A percentile compares a stretch with the other conserved stretches of the same genome.
Evolutionary conservation across 2,888 invertebrate species (phyloP).

Genomic region (Cephonodes hylas): DNA sequence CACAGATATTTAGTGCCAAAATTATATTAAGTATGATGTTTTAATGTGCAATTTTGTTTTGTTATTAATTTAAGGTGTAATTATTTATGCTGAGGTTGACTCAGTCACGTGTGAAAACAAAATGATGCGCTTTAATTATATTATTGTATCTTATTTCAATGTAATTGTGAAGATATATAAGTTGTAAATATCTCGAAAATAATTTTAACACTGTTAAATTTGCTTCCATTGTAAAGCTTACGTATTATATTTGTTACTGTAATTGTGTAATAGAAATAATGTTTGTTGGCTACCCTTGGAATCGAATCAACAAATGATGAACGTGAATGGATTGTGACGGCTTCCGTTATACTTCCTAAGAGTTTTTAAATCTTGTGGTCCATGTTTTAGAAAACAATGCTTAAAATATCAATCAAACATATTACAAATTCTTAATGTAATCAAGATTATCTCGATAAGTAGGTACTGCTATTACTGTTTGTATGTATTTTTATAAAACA

Average conservation of each 20-base stretch:
- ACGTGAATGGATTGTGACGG: not conserved
- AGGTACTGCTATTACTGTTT: slow-evolving; percentile 63
- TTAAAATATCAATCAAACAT: slow-evolving; percentile 78
- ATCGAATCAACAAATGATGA: slow-evolving; percentile 23
- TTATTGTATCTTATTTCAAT: slow-evolving; percentile 59
- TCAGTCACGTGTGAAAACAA: slow-evolving; percentile 70
- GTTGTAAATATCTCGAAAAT: slow-evolving; percentile 73
- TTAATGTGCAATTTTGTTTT: slow-evolving; percentile 79
- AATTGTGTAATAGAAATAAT: slow-evolving; percentile 53
- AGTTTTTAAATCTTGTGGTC: slow-evolving; percentile 57
- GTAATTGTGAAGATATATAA: slow-evolving; percentile 52
- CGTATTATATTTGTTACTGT: slow-evolving; percentile 64
- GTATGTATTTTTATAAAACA: slow-evolving; percentile 80
- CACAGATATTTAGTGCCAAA: slow-evolving; percentile 85
- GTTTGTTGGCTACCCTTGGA: slow-evolving; percentile 44
- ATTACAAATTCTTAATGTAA: slow-evolving; percentile 66
- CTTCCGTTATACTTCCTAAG: slow-evolving; percentile 26
- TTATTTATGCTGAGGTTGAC: slow-evolving; percentile 67
- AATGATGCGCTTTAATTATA: slow-evolving; percentile 77
- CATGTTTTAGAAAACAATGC: slow-evolving; percentile 58
- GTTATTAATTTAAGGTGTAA: slow-evolving; percentile 72
- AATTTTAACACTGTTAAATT: slow-evolving; percentile 72
- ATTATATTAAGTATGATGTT: slow-evolving; percentile 78
- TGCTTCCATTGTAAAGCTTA: slow-evolving; percentile 75
- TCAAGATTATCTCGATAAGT: slow-evolving; percentile 56